These are phyloP conservation scores for Ptilorrhoa leucosticta DNA, from an alignment of 2,113 vertebrate genomes.

Conservation along the genomic window DNA sequence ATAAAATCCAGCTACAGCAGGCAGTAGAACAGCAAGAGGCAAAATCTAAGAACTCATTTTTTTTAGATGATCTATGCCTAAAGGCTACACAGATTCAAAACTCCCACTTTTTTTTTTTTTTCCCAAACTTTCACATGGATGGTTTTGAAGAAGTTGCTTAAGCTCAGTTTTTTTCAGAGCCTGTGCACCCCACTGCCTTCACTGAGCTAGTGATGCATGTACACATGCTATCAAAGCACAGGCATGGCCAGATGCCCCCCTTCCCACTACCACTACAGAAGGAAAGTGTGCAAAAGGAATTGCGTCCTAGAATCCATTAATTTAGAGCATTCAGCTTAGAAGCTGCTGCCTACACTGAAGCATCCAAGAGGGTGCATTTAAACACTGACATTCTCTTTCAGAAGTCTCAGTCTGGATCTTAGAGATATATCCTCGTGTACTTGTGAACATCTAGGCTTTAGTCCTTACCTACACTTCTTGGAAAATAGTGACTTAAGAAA, in stretches of 20 bases:
- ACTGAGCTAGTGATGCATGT: background rate
- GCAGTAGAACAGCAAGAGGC: background rate
- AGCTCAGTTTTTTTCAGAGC: background rate
- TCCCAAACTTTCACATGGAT: background rate
- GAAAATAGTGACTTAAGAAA: background rate
- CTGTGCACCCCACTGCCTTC: background rate
- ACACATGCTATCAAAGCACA: background rate
- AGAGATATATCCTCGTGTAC: background rate
- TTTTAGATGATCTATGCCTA: background rate
- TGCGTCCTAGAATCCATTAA: background rate
- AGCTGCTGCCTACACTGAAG: background rate
- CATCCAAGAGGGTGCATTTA: background rate
- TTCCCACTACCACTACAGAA: background rate
- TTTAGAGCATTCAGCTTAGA: background rate
- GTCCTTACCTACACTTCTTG: background rate
- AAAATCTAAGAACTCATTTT: too few relatives aligned
- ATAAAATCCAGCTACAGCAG: background rate
- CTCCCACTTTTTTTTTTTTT: background rate
- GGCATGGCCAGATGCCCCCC: background rate
- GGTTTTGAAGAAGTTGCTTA: background rate
- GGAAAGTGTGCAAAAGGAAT: background rate
- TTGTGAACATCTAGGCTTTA: background rate
- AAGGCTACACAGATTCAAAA: background rate
- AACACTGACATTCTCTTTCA: background rate
- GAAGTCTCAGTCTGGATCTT: background rate